Evolutionary conservation across 1,140 invertebrate genomes (phyloP).

Genomic region (Apis florea): DNA sequence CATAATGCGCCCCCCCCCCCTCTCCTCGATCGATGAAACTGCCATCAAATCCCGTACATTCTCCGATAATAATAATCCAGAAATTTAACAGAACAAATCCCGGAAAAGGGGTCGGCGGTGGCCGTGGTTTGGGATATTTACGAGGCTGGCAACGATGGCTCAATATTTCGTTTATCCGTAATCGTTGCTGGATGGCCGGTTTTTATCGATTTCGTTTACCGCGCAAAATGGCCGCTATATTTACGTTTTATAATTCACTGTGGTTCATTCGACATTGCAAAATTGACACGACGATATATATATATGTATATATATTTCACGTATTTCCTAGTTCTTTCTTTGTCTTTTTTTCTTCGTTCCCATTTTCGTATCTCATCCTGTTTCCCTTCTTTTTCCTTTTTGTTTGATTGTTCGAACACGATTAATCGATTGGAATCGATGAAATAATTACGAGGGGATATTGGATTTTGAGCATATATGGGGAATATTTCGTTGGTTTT

Average conservation of each 20-base stretch:
- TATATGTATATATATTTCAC: background rate
- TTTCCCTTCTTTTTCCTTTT: too few relatives aligned
- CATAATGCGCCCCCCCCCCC: slow-evolving; percentile 51
- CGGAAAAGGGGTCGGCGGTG: background rate
- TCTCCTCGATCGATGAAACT: slow-evolving; percentile 55
- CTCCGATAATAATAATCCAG: slow-evolving; percentile 61
- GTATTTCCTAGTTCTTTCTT: background rate
- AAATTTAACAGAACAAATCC: slow-evolving; percentile 62
- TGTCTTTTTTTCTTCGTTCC: too few relatives aligned
- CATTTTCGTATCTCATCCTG: too few relatives aligned
- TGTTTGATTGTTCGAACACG: too few relatives aligned
- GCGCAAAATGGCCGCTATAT: slow-evolving; percentile 41
- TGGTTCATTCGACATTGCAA: slow-evolving; percentile 7
- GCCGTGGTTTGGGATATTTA: slow-evolving; percentile 49
- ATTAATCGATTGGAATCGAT: too few relatives aligned
- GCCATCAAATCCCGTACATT: slow-evolving; percentile 60
- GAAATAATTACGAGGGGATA: too few relatives aligned
- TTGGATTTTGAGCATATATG: too few relatives aligned
- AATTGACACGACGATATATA: slow-evolving; percentile 14
- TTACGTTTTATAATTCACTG: slow-evolving; percentile 39
- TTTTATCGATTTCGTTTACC: slow-evolving; percentile 37
- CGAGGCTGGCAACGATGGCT: slow-evolving; percentile 15
- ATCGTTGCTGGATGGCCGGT: slow-evolving; percentile 53
- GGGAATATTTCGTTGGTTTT: too few relatives aligned
- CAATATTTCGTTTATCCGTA: slow-evolving; percentile 65